Evolutionary conservation across 2,113 vertebrate species (phyloP), one percentile per base, ranked within the genome.

Genomic region (Mesocricetus auratus): DNA sequence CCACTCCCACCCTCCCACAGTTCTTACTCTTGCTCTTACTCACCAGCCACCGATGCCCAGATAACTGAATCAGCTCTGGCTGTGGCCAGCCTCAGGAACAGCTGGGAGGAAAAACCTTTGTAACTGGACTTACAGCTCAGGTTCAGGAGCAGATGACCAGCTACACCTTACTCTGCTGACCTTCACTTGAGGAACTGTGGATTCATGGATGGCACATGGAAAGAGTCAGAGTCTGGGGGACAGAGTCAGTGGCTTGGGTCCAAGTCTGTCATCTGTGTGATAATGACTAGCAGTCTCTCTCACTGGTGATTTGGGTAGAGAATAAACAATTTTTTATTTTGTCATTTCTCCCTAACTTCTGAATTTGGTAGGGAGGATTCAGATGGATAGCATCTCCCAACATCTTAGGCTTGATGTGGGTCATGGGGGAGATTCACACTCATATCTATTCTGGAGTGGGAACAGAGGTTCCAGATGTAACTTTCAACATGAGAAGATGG

Each of bases 11-110:
- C 82, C 53, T 96, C 85, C 79, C 53, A 66, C 33, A 15, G 33
- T 13, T 79, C 91, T 74, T 68, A 69, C 79, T 88, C 64, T 91
- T 94, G 85, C 71, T 90, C 85, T 95, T 94, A 94, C 26, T 95
- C 87, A 93, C 91, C 91, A 89, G 21, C 78, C 39, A 74, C 50
- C 86, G 6, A 0, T 60, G 45, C 71, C 42, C 64, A 94, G 96
- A 97, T 17, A 94, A 94, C 95, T 95, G 94, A 94, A 45, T 97
- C 97, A 97, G 97, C 96, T 97, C 56, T 81, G 92, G n/a, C 86
- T 17, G 0, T 64, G 29, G 90, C 71, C 47, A 94, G 31, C 24
- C 11, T 39, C 4, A 42, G 94, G 82, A 91, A 92, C 81, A 91
- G 11, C 16, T 22, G 42, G 74, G 60, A 58, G 42, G 86, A 87